Evolutionary conservation across 2,797 vertebrate genomes (phyloP).

Genomic region (Tiaroga cobitis): DNA sequence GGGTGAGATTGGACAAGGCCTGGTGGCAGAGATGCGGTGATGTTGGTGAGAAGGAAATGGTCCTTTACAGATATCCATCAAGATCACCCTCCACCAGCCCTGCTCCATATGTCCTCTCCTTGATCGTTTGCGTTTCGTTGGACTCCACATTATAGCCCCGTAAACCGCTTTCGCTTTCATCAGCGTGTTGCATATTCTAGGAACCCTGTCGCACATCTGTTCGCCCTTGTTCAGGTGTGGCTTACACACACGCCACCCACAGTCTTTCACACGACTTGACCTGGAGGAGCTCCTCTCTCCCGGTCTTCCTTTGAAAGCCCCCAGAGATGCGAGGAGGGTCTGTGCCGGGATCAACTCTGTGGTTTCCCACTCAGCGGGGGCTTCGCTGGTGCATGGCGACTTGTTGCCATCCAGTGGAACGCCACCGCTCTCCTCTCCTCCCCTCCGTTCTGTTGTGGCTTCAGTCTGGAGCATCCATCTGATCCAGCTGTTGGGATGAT

Average conservation of each 20-base stretch:
- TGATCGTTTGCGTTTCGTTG: neutral
- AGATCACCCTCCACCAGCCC: constrained; percentile 64
- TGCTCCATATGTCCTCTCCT: constrained; percentile 66
- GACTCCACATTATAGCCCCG: neutral
- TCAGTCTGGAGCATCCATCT: constrained; percentile 34
- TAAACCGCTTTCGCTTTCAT: constrained; percentile 26
- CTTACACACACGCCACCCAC: constrained; percentile 28
- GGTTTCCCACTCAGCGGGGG: constrained; percentile 38
- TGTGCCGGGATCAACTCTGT: constrained; percentile 19
- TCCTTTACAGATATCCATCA: constrained; percentile 77
- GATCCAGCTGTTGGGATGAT: constrained; percentile 76
- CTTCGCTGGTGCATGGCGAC: constrained; percentile 35
- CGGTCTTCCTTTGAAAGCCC: constrained; percentile 20
- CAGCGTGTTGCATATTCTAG: constrained; percentile 14
- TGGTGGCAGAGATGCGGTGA: constrained; percentile 49
- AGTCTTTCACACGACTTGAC: constrained; percentile 36
- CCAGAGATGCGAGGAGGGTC: constrained; percentile 26
- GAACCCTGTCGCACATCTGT: constrained; percentile 27
- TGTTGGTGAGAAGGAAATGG: constrained; percentile 48
- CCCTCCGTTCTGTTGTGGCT: constrained; percentile 42
- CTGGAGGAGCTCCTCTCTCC: constrained; percentile 27
- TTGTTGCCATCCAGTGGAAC: constrained; percentile 47
- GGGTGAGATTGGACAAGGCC: neutral
- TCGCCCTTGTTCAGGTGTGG: constrained; percentile 33
- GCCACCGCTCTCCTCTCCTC: constrained; percentile 21